These are phyloP conservation scores for Bombus pascuorum DNA, from an alignment of 1,140 invertebrate species.

Conservation along the genomic window DNA sequence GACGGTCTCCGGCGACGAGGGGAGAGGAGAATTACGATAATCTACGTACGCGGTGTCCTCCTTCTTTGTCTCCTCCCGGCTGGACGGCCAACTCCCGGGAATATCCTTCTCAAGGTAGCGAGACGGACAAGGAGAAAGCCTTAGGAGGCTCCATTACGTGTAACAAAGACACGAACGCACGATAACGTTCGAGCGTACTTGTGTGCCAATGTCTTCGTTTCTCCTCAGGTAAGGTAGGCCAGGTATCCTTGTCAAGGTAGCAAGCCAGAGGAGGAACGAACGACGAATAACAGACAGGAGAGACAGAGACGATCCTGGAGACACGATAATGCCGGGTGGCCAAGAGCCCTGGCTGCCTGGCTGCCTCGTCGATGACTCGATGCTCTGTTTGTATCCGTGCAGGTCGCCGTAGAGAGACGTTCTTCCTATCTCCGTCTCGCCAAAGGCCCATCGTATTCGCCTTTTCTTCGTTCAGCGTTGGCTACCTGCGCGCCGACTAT, in stretches of 20 bases:
- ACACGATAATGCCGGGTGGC: slow-evolving; percentile 74
- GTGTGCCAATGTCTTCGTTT: slow-evolving; percentile 44
- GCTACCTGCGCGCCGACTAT: slow-evolving; percentile 74
- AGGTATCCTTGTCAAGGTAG: slow-evolving; percentile 51
- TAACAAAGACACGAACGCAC: slow-evolving; percentile 10
- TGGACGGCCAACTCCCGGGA: slow-evolving; percentile 21
- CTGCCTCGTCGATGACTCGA: slow-evolving; percentile 72
- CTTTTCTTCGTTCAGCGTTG: slow-evolving; percentile 55
- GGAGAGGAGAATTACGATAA: slow-evolving; percentile 56
- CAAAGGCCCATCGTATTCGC: background rate
- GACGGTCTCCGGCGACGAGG: background rate
- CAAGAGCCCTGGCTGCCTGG: slow-evolving; percentile 56
- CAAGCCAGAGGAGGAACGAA: slow-evolving; percentile 26
- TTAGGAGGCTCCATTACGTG: background rate
- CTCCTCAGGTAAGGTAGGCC: slow-evolving; percentile 17
- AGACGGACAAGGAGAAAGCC: slow-evolving; percentile 54
- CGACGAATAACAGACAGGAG: background rate
- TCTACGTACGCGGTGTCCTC: slow-evolving; percentile 57
- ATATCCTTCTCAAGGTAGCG: slow-evolving; percentile 75
- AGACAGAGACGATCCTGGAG: slow-evolving; percentile 51
- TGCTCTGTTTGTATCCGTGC: slow-evolving; percentile 74
- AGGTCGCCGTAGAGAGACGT: slow-evolving; percentile 40
- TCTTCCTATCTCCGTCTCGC: slow-evolving; percentile 20
- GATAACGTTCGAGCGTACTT: slow-evolving; percentile 36
- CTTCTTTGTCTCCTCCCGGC: slow-evolving; percentile 43